These are phyloP conservation scores for Malurus cyaneus DNA, from an alignment of 2,113 vertebrate genomes.

Conservation along the genomic window DNA sequence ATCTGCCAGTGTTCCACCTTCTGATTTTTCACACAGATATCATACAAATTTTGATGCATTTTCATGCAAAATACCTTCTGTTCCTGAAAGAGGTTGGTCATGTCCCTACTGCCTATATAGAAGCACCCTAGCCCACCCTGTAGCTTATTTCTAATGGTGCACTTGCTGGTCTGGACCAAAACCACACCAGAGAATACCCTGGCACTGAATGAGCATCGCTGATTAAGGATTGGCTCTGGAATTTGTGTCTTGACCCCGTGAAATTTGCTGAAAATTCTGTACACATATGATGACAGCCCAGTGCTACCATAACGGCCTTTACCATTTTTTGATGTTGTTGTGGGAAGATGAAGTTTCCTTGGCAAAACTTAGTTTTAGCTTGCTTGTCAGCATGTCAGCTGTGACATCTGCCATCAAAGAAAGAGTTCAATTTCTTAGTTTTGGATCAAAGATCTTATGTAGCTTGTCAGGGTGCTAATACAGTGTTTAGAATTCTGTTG, in stretches of 20 bases:
- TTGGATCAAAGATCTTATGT: neutral
- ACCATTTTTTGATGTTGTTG: neutral
- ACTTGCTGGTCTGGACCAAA: neutral
- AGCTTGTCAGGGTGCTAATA: neutral
- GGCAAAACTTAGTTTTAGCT: neutral
- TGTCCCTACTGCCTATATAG: too few species aligned
- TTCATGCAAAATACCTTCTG: neutral
- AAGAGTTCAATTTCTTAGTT: neutral
- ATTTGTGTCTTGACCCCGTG: neutral
- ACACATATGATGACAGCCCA: neutral
- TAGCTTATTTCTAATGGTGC: neutral
- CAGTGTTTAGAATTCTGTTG: conserved; percentile 23
- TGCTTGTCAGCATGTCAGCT: neutral
- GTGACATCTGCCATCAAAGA: neutral
- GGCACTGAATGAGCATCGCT: neutral
- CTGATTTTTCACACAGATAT: neutral
- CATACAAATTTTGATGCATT: neutral
- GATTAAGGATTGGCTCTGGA: neutral
- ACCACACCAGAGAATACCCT: neutral
- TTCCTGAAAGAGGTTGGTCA: neutral
- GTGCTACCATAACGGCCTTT: neutral
- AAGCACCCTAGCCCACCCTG: neutral
- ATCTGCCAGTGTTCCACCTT: rapidly evolving
- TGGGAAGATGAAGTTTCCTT: neutral
- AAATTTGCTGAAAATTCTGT: neutral